phyloP scores from a whole-genome alignment of 2,113 vertebrate species.

The Engystomops pustulosus region DNA sequence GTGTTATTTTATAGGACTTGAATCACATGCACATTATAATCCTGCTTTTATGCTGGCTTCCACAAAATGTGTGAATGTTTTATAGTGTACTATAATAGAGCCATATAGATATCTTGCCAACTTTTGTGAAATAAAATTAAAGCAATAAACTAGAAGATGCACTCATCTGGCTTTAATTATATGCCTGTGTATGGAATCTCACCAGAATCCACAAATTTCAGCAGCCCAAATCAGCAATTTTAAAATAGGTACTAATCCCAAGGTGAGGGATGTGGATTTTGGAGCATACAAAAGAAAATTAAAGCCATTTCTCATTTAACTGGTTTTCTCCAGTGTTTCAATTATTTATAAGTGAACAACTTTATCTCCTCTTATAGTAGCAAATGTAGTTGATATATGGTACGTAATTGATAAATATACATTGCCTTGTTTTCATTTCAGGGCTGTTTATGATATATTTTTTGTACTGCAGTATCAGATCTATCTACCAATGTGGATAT shows the following conservation, averaged over 20 bases:
- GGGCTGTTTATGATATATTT: background rate
- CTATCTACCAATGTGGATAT: background rate
- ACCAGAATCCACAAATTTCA: constrained; percentile 60
- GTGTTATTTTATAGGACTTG: constrained; percentile 56
- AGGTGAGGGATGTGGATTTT: constrained; percentile 58
- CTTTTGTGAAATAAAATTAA: constrained; percentile 59
- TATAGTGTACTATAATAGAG: constrained; percentile 56
- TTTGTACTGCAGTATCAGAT: too few species aligned
- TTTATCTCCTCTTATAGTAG: constrained; percentile 8
- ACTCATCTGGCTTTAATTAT: constrained; percentile 59
- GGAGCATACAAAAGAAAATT: constrained; percentile 56
- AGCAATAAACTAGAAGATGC: constrained; percentile 61
- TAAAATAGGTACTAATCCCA: constrained; percentile 60
- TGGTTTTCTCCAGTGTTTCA: constrained; percentile 40
- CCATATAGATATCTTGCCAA: constrained; percentile 59
- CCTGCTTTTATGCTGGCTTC: constrained; percentile 56
- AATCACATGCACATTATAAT: constrained; percentile 54
- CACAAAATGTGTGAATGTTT: constrained; percentile 59
- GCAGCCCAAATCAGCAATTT: constrained; percentile 59
- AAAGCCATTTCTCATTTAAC: constrained; percentile 57
- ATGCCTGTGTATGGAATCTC: constrained; percentile 58
- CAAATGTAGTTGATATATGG: constrained; percentile 38
- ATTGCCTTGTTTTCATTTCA: constrained; percentile 4
- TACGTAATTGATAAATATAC: constrained; percentile 29
- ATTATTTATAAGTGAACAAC: constrained; percentile 23